Percentiles rank a stretch among this genome's conserved stretches.
phyloP scores from a whole-genome alignment of 2,797 vertebrate species.

The Neosalanx taihuensis region DNA sequence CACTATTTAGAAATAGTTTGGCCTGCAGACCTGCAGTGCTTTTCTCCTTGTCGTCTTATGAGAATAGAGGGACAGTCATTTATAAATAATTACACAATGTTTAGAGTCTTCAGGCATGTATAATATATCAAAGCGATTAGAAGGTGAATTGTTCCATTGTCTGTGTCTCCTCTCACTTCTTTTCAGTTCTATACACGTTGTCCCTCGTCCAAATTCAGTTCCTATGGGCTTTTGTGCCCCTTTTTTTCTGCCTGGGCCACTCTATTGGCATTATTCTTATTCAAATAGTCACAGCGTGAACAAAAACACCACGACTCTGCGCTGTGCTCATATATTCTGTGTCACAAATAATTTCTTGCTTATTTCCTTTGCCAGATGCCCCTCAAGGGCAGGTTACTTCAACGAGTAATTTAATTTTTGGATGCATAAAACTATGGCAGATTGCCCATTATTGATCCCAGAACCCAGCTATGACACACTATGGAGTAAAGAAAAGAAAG shows the following conservation, averaged over 20 bases:
- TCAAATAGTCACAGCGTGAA: conserved; percentile 95
- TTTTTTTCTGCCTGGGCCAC: conserved; percentile 96
- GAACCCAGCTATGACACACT: background rate
- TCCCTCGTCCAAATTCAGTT: conserved; percentile 93
- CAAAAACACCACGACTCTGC: conserved; percentile 85
- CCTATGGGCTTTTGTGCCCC: conserved; percentile 91
- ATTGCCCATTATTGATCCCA: background rate
- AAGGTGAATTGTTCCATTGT: conserved; percentile 98
- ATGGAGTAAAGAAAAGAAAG: conserved; percentile 18
- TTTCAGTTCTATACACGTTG: conserved; percentile 93
- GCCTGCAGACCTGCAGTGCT: conserved; percentile 93
- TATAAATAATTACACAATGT: conserved; percentile 99
- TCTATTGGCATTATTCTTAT: conserved; percentile 94
- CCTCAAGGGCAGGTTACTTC: background rate
- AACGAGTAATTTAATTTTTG: background rate
- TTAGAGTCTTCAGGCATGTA: conserved; percentile 99
- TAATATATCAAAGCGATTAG: conserved; percentile 99
- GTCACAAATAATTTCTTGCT: conserved; percentile 16
- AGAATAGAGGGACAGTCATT: conserved; percentile 91
- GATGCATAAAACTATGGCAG: background rate
- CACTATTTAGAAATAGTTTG: conserved; percentile 91
- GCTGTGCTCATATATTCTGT: conserved; percentile 79
- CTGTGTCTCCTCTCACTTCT: conserved; percentile 80
- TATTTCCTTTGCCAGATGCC: conserved; percentile 23
- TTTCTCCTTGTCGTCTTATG: conserved; percentile 90